phyloP scores from a whole-genome alignment of 2,113 vertebrate species.

The Boulengeromyrus knoepffleri region DNA sequence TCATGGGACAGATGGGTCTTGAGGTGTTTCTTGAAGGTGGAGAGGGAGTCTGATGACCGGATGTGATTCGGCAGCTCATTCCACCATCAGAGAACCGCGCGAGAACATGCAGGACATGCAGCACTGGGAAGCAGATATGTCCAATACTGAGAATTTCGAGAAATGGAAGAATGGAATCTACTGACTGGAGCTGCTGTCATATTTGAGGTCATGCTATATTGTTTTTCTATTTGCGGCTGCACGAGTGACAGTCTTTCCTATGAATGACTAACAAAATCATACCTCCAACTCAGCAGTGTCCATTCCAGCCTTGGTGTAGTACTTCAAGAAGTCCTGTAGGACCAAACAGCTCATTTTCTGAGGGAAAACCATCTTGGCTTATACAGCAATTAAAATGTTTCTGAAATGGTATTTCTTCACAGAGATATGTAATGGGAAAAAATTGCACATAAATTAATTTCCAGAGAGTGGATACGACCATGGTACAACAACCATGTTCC shows the following conservation, averaged over 20 bases:
- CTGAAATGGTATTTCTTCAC: not conserved
- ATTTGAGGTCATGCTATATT: not conserved
- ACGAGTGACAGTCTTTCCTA: not conserved
- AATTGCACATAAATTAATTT: not conserved
- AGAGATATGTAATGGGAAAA: not conserved
- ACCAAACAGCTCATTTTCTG: constrained; percentile 48
- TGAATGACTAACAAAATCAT: constrained; percentile 28
- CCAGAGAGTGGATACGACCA: not conserved
- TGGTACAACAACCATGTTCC: not conserved
- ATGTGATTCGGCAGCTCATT: not conserved
- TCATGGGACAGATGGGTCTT: not conserved
- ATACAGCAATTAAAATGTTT: not conserved
- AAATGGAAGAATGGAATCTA: not conserved
- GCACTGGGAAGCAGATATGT: not conserved
- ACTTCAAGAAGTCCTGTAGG: constrained; percentile 82
- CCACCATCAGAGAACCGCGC: not conserved
- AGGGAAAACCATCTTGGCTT: not conserved
- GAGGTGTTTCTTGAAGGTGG: not conserved
- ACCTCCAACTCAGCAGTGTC: constrained; percentile 75
- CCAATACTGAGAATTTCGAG: not conserved
- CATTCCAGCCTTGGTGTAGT: constrained; percentile 79
- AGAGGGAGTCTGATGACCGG: not conserved
- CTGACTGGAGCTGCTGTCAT: not conserved
- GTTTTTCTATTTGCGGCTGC: not conserved
- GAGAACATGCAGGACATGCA: not conserved